Base-by-base conservation (phyloP, 1,140 invertebrate species). In the Eriocheir sinensis region DNA sequence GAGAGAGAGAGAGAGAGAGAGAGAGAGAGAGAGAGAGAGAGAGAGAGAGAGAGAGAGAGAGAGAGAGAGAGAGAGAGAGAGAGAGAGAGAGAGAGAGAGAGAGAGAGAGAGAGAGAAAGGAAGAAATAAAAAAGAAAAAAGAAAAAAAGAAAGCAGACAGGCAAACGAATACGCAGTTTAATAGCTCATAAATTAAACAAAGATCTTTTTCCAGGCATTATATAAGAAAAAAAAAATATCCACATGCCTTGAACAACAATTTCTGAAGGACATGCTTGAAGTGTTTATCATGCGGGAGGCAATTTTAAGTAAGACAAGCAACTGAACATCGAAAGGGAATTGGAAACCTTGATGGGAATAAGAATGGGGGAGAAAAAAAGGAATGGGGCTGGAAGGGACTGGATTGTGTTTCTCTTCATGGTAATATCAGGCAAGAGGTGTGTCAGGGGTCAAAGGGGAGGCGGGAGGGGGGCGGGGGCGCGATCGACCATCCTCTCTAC, bases 401-500 rank as follows among this genome's bases (percentile, higher is more conserved):
- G 9, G 3, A 8, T 86, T 86, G 83, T 86, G 34, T 86, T 41
- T 86, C 32, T 36, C 83, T 86, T 86, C 60, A 72, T n/a, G 60
- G 60, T 72, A 72, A 72, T 72, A 72, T 34, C 53, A 92, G 72
- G n/a, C 3, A 30, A 81, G 41, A 89, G 34, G 40, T 60, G 34
- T 53, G 79, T 91, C 36, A 72, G 85, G 53, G 53, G 81, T 30
- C 89, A 86, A 83, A 81, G 40, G 94, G 80, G 40, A 32, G 79
- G 81, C 81, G 36, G 32, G 94, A 40, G 41, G 94, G 44, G 94
- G 89, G 72, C 34, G 53, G 94, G 81, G 72, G 91, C 32, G 41
- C 30, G 41, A 89, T 21, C 41, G 40, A 38, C 36, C 9, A 38
- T 80, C 89, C 94, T 79, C 88, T 92, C 89, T 94, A 94, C 94